Evolutionary conservation across 2,113 vertebrate genomes (phyloP), one percentile per base, ranked within the genome.

Genomic region (Henicopernis longicauda): DNA sequence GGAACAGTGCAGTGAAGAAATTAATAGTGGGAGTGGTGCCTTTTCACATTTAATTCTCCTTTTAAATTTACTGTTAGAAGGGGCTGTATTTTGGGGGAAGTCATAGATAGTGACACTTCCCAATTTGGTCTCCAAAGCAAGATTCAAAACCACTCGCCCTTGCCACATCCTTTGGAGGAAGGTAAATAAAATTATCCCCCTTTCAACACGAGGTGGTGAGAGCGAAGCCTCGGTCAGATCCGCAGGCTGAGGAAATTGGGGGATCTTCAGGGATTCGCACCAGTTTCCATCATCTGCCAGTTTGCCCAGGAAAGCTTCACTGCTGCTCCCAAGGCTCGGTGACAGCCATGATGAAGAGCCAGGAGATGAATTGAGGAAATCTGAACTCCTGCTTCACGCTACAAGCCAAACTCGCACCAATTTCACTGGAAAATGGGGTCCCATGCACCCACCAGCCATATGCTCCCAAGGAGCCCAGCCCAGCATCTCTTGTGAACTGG

Each of bases 21-120:
- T 88, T 84, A 76, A 81, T 49, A 61, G 91, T 44, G 83, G 91
- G 91, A 93, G 83, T 66, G 88, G 83, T 55, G 73, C 74, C 52
- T 81, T 70, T 71, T 81, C 87, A n/a, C 44, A 49, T 84, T 38
- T 27, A 34, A 79, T 90, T 78, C 67, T 80, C 38, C 61, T 55
- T 22, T 65, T 49, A 52, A 47, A 63, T 70, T 16, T 34, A 36
- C 67, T 58, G 61, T n/a, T 47, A 25, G 65, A 69, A 90, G 65
- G 25, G 58, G 49, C 71, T 42, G 61, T 13, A n/a, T 50, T 91
- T 69, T 10, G 11, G 31, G 36, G 77, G 62, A 57, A 63, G 44
- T 65, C 38, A 34, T 42, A 26, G 72, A 69, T 11, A 59, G 44
- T 17, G 49, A 59, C 78, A 58, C 49, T 54, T 90, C 38, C 4